phyloP scores from a whole-genome alignment of 2,113 vertebrate species.

The Gymnogyps californianus region DNA sequence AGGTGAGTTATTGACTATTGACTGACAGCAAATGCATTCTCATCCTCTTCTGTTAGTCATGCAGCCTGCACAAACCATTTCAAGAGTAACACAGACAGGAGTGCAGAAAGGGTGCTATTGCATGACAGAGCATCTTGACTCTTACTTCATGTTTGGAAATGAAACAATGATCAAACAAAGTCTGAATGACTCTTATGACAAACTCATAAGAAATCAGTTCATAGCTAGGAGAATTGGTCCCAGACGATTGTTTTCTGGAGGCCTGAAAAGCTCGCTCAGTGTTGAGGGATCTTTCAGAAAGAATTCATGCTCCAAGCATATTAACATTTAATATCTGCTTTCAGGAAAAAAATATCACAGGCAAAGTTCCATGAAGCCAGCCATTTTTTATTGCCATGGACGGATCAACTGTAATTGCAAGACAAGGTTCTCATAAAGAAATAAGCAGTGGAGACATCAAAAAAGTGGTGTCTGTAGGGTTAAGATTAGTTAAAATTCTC shows the following conservation, averaged over 20 bases:
- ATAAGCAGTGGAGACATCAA: not conserved
- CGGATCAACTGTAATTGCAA: not conserved
- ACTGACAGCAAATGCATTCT: not conserved
- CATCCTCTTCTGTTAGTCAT: not conserved
- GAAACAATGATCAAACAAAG: not conserved
- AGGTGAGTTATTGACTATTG: not conserved
- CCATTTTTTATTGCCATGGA: not conserved
- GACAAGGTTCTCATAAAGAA: not conserved
- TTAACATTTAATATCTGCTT: not conserved
- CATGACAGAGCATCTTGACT: not conserved
- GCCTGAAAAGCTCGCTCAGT: not conserved
- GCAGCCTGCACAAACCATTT: not conserved
- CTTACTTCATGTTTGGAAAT: not conserved
- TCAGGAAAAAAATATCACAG: not conserved
- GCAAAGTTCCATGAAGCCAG: not conserved
- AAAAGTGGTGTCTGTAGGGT: not conserved
- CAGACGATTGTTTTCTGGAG: not conserved
- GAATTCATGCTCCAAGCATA: not conserved
- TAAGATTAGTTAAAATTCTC: not conserved
- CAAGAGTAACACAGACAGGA: not conserved
- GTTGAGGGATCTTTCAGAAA: not conserved
- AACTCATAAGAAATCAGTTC: not conserved
- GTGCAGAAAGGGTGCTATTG: not conserved
- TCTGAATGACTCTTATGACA: not conserved
- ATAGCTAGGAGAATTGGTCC: not conserved